Conservation (phyloP, 2,113 vertebrate genomes). For the Rhadina sibilatrix region DNA sequence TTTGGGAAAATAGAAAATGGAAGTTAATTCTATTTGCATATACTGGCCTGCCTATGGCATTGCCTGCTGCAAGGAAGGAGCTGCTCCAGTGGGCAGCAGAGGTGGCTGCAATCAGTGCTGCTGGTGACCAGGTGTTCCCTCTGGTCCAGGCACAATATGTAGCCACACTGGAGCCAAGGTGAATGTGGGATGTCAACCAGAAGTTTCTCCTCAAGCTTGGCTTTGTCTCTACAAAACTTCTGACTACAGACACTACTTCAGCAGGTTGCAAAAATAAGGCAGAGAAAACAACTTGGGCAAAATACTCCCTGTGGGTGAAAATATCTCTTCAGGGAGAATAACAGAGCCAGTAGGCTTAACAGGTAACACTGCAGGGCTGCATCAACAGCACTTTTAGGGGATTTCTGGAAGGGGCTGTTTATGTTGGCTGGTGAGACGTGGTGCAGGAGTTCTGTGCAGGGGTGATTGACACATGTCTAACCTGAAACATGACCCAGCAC, state of each 20-base stretch:
- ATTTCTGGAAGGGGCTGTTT: not conserved
- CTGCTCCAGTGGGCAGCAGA: not conserved
- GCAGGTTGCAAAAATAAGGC: not conserved
- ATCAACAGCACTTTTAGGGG: not conserved
- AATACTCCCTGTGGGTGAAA: not conserved
- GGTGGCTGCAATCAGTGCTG: not conserved
- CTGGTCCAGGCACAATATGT: not conserved
- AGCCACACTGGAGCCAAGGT: not conserved
- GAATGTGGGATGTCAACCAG: not conserved
- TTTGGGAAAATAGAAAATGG: not conserved
- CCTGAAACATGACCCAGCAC: not conserved
- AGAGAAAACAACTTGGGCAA: not conserved
- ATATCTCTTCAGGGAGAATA: not conserved
- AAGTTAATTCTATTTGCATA: not conserved
- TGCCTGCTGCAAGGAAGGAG: not conserved
- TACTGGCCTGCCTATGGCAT: not conserved
- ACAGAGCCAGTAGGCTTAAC: not conserved
- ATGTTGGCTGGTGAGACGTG: fast-evolving
- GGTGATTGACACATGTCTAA: not conserved
- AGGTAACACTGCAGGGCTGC: not conserved
- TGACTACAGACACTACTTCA: not conserved
- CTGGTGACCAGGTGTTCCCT: not conserved
- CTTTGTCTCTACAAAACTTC: not conserved
- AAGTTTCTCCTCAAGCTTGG: not conserved
- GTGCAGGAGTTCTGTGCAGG: not conserved